These are phyloP conservation scores for Etheostoma nigrum DNA, from an alignment of 2,797 vertebrate genomes.

Conservation along the genomic window DNA sequence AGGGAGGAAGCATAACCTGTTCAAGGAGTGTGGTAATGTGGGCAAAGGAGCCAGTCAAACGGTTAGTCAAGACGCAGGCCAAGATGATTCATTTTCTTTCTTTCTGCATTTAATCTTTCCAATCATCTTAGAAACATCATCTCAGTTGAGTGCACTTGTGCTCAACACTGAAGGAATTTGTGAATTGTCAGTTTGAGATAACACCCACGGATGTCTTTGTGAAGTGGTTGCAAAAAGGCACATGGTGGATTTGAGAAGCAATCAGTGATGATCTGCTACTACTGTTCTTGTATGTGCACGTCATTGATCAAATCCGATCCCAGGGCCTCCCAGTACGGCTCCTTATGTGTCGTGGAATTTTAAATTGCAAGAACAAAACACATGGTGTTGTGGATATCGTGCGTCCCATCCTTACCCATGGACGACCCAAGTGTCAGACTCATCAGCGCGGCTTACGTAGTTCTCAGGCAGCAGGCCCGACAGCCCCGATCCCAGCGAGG, in stretches of 20 bases:
- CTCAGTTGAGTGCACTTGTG: background rate
- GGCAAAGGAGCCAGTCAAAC: background rate
- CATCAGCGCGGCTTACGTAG: slow-evolving; percentile 94
- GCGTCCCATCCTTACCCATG: slow-evolving; percentile 89
- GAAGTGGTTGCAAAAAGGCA: background rate
- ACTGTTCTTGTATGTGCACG: background rate
- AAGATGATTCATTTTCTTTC: slow-evolving; percentile 16
- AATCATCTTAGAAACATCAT: background rate
- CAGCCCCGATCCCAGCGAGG: slow-evolving; percentile 92
- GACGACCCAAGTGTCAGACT: slow-evolving; percentile 97
- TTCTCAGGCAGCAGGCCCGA: slow-evolving; percentile 97
- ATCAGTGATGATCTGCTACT: background rate
- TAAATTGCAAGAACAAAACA: background rate
- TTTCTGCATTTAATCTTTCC: slow-evolving; percentile 13
- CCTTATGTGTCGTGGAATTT: background rate
- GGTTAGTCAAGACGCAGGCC: background rate
- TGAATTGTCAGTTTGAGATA: slow-evolving; percentile 9
- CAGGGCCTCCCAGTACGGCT: background rate
- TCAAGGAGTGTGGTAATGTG: background rate
- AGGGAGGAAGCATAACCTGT: slow-evolving; percentile 5
- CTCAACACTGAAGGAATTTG: slow-evolving; percentile 1
- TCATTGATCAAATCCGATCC: background rate
- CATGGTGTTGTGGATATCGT: background rate
- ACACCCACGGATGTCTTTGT: slow-evolving; percentile 8
- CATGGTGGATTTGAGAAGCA: background rate